These are phyloP conservation scores for Magallana gigas DNA, from an alignment of 1,140 invertebrate genomes.

Conservation along the genomic window DNA sequence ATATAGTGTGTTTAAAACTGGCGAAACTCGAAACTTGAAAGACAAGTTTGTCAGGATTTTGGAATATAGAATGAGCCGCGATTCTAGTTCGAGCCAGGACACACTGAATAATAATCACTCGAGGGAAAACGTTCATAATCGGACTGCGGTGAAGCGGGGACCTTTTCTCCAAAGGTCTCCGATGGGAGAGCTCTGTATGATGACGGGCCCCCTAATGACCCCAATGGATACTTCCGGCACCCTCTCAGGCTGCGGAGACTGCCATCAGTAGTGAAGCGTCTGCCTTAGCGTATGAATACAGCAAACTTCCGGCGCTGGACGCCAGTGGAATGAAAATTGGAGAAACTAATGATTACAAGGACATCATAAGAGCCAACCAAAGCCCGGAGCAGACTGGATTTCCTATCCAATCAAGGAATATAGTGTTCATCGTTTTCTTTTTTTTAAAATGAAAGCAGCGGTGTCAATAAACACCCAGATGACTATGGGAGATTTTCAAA, in stretches of 20 bases:
- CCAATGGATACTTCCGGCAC: background rate
- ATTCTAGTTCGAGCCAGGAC: background rate
- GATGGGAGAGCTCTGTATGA: background rate
- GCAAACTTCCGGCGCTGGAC: background rate
- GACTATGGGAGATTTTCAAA: too few species aligned
- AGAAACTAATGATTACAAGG: slow-evolving; percentile 26
- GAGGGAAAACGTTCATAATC: background rate
- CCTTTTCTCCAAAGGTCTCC: background rate
- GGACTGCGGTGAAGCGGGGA: background rate
- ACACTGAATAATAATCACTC: slow-evolving; percentile 1
- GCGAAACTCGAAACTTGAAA: slow-evolving; percentile 14
- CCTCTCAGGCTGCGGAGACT: slow-evolving; percentile 12
- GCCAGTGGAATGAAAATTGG: slow-evolving; percentile 9
- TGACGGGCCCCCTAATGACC: slow-evolving; percentile 19
- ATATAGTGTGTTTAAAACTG: slow-evolving; percentile 3
- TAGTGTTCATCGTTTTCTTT: too few species aligned
- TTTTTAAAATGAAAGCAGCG: too few species aligned
- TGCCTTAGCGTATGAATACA: slow-evolving; percentile 23
- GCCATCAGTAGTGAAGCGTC: slow-evolving; percentile 19
- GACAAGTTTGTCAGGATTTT: slow-evolving; percentile 31
- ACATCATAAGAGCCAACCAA: background rate
- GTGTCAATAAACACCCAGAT: too few species aligned
- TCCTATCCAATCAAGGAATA: too few species aligned
- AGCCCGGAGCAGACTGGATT: accelerated
- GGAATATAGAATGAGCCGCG: slow-evolving; percentile 32